Evolutionary conservation across 2,888 invertebrate species (phyloP).

Genomic region (Microdon myrmicae): DNA sequence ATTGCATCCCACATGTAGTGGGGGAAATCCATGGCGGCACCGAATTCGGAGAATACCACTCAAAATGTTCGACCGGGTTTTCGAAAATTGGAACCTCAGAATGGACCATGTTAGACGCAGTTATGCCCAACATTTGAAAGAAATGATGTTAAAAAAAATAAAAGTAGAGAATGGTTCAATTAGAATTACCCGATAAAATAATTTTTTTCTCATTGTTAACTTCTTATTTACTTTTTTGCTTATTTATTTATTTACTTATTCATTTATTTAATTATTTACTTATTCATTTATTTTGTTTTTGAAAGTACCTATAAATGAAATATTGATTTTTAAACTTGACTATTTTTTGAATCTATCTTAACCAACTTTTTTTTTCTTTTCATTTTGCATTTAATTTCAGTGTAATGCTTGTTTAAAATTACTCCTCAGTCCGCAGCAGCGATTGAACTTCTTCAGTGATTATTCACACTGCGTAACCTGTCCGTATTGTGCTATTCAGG

Average conservation of each 20-base stretch:
- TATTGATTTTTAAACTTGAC: background rate
- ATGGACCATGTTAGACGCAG: no score
- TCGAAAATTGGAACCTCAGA: no score
- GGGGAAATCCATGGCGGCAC: no score
- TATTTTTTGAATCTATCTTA: background rate
- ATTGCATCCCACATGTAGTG: no score
- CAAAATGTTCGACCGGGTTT: no score
- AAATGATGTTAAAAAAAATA: no score
- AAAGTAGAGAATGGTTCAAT: no score
- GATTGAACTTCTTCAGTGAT: constrained; percentile 92
- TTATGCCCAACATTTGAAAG: no score
- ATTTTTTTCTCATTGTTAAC: no score
- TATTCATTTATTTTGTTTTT: background rate
- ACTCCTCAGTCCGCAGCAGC: constrained; percentile 85
- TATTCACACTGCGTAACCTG: constrained; percentile 93
- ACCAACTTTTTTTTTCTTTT: constrained; percentile 3
- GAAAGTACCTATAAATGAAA: no score
- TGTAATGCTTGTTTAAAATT: constrained; percentile 94
- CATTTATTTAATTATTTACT: background rate
- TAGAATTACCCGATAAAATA: no score
- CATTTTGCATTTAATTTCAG: constrained; percentile 68
- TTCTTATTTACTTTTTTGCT: background rate
- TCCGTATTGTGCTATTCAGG: constrained; percentile 88
- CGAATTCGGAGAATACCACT: no score
- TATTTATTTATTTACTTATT: background rate